Conservation (phyloP, 2,888 invertebrate genomes). For the Serripes groenlandicus region DNA sequence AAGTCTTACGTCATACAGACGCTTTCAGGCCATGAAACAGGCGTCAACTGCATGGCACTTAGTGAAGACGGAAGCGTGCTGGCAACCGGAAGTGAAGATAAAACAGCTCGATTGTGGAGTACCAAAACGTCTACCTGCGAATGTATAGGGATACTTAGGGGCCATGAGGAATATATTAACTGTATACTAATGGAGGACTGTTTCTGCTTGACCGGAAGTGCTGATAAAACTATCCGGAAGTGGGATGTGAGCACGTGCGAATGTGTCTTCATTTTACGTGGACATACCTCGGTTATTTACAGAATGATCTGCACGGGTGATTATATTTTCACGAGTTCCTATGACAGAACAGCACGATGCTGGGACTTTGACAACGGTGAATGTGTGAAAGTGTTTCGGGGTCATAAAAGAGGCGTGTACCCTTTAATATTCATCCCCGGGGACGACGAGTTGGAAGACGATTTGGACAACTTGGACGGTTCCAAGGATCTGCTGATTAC, state of each 20-base stretch:
- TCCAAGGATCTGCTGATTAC: slow-evolving; percentile 85
- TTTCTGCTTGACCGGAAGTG: slow-evolving; percentile 87
- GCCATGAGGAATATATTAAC: slow-evolving; percentile 87
- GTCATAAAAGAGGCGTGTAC: slow-evolving; percentile 87
- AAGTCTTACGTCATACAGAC: slow-evolving; percentile 80
- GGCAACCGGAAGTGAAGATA: slow-evolving; percentile 87
- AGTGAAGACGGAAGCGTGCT: slow-evolving; percentile 87
- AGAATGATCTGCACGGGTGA: slow-evolving; percentile 87
- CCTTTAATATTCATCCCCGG: slow-evolving; percentile 87
- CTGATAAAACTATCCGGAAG: slow-evolving; percentile 87
- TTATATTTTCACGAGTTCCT: slow-evolving; percentile 85
- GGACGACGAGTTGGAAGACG: slow-evolving; percentile 83
- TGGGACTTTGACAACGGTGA: slow-evolving; percentile 87
- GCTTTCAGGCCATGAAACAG: slow-evolving; percentile 85
- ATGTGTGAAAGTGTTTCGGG: slow-evolving; percentile 86
- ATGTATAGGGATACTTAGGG: slow-evolving; percentile 87
- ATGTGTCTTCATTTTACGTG: slow-evolving; percentile 86
- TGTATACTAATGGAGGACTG: slow-evolving; percentile 87
- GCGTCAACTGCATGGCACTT: slow-evolving; percentile 87
- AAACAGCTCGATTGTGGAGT: slow-evolving; percentile 87
- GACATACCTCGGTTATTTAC: slow-evolving; percentile 87
- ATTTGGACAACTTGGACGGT: slow-evolving; percentile 79
- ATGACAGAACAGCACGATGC: slow-evolving; percentile 85
- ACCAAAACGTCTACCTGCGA: slow-evolving; percentile 86
- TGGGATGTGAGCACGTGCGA: slow-evolving; percentile 88